A percentile compares a stretch with the other conserved stretches of the same genome.
phyloP scores from a whole-genome alignment of 1,140 invertebrate species.

The Apis florea region DNA sequence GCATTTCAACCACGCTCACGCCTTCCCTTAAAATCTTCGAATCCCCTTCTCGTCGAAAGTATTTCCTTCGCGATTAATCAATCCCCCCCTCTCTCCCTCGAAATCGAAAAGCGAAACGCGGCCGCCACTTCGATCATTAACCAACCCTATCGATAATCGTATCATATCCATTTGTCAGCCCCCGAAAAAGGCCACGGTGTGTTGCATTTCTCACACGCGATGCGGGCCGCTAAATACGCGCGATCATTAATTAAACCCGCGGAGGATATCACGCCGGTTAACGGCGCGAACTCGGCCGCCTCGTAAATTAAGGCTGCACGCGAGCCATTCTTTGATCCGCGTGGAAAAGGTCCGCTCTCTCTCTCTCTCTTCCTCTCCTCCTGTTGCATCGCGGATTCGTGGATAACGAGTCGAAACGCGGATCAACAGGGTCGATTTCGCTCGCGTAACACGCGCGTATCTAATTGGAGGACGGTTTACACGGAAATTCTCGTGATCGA shows the following conservation, averaged over 20 bases:
- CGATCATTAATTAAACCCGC: constrained; percentile 51
- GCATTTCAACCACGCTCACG: too few relatives aligned
- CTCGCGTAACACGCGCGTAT: constrained; percentile 18
- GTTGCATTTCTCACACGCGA: constrained; percentile 22
- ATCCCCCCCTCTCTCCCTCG: neutral
- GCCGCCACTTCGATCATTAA: constrained; percentile 29
- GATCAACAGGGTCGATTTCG: constrained; percentile 20
- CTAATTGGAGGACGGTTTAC: constrained; percentile 44
- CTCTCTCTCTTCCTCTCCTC: too few relatives aligned
- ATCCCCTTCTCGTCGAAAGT: too few relatives aligned
- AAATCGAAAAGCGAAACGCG: constrained; percentile 32
- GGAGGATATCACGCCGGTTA: constrained; percentile 16
- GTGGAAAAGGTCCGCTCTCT: constrained; percentile 7
- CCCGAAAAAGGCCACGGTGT: constrained; percentile 10
- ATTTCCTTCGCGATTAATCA: constrained; percentile 20
- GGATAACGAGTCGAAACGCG: neutral
- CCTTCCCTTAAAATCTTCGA: too few relatives aligned
- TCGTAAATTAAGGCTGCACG: constrained; percentile 45
- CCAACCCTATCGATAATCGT: constrained; percentile 37
- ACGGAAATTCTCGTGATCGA: constrained; percentile 21
- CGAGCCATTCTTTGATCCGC: constrained; percentile 38
- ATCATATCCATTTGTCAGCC: constrained; percentile 41
- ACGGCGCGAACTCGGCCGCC: neutral
- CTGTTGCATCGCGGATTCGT: neutral
- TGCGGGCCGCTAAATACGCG: constrained; percentile 11